Conservation (phyloP, 2,113 vertebrate species). For the Falcunculus frontatus region DNA sequence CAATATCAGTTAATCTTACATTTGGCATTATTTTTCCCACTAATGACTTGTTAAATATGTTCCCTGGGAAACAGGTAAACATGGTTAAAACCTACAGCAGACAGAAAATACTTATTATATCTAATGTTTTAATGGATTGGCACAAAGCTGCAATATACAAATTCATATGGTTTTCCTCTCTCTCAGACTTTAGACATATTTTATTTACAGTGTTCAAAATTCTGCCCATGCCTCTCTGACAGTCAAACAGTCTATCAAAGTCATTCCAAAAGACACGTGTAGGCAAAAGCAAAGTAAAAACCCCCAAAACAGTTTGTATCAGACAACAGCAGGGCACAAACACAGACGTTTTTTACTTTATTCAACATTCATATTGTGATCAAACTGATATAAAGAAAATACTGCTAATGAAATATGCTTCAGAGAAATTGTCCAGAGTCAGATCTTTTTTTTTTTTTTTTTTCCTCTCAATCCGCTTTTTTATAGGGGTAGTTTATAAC, state of each 20-base stretch:
- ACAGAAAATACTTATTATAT: not conserved
- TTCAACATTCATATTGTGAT: not conserved
- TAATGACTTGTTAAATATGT: not conserved
- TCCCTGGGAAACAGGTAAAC: not conserved
- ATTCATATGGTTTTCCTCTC: not conserved
- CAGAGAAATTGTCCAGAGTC: not conserved
- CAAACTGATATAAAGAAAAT: not conserved
- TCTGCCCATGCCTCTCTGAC: not conserved
- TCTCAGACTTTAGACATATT: not conserved
- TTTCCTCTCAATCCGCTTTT: not conserved
- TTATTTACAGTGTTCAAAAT: not conserved
- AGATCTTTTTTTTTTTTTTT: not conserved
- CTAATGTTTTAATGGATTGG: not conserved
- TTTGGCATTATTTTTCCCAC: not conserved
- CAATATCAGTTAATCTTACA: not conserved
- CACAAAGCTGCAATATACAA: not conserved
- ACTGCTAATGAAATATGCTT: not conserved
- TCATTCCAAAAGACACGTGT: not conserved
- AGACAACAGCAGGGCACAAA: not conserved
- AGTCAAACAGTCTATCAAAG: not conserved
- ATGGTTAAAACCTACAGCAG: not conserved
- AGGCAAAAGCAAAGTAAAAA: not conserved
- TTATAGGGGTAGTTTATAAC: not conserved
- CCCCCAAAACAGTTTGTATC: rapidly evolving
- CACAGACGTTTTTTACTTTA: rapidly evolving